phyloP scores from a whole-genome alignment of 1,140 invertebrate species.

The Drosophila lacteicornis region DNA sequence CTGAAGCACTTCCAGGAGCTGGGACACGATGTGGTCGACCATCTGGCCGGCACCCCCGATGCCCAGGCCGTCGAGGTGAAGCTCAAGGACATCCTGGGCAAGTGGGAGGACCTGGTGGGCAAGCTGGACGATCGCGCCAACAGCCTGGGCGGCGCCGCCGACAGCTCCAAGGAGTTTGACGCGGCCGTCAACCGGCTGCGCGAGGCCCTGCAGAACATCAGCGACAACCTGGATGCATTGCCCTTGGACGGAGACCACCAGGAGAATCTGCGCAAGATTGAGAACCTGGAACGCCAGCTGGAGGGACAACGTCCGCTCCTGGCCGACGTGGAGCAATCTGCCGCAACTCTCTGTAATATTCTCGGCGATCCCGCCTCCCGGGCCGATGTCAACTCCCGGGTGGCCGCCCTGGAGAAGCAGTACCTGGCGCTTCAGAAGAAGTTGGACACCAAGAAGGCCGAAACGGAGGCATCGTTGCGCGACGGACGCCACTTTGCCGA shows the following conservation, averaged over 20 bases:
- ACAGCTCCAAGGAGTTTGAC: slow-evolving; percentile 95
- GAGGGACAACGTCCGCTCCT: slow-evolving; percentile 94
- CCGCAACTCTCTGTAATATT: slow-evolving; percentile 93
- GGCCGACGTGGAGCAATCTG: slow-evolving; percentile 94
- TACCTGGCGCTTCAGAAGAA: slow-evolving; percentile 95
- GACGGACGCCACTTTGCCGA: slow-evolving; percentile 95
- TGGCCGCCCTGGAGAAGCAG: slow-evolving; percentile 92
- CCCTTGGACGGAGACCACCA: slow-evolving; percentile 93
- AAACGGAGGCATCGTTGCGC: slow-evolving; percentile 93
- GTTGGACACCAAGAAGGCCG: slow-evolving; percentile 94
- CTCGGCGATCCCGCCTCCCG: slow-evolving; percentile 95
- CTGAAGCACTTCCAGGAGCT: slow-evolving; percentile 93
- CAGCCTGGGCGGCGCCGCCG: slow-evolving; percentile 93
- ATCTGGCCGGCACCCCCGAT: slow-evolving; percentile 90
- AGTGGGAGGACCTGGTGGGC: slow-evolving; percentile 92
- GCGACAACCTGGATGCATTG: slow-evolving; percentile 93
- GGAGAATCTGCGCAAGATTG: slow-evolving; percentile 93
- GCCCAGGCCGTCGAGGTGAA: slow-evolving; percentile 89
- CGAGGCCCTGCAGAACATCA: slow-evolving; percentile 93
- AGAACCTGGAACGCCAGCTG: slow-evolving; percentile 94
- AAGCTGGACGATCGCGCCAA: slow-evolving; percentile 93
- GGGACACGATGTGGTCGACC: slow-evolving; percentile 90
- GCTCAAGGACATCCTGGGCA: slow-evolving; percentile 88
- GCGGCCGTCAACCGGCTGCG: slow-evolving; percentile 92
- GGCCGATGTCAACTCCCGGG: slow-evolving; percentile 95